These are phyloP conservation scores for Indicator maculatus DNA, from an alignment of 2,113 vertebrate genomes.

Conservation along the genomic window DNA sequence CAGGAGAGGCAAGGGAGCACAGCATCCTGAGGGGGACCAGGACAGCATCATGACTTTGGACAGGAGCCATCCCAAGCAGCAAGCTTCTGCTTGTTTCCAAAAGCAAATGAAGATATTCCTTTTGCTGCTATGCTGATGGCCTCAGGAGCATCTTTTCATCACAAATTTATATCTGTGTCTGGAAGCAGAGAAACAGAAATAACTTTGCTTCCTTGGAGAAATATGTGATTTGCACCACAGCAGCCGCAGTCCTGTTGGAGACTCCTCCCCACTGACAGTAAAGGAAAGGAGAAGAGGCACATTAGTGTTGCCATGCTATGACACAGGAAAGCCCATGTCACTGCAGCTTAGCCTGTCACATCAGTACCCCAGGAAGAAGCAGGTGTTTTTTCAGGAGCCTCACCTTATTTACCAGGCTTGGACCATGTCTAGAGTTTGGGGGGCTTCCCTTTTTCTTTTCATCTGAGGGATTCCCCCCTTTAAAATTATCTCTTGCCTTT, in stretches of 20 bases:
- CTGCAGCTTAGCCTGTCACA: not conserved
- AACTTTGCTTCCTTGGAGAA: not conserved
- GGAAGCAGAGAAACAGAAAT: not conserved
- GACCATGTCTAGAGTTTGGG: not conserved
- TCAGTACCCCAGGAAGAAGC: not conserved
- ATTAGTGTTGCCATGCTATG: accelerated
- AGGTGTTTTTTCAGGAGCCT: not conserved
- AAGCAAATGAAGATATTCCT: not conserved
- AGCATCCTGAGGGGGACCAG: not conserved
- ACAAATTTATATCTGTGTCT: not conserved
- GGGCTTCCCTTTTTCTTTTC: not conserved
- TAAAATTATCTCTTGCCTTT: not conserved
- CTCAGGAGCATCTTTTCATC: not conserved
- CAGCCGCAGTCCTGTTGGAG: not conserved
- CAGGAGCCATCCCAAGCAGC: accelerated
- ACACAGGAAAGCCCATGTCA: not conserved
- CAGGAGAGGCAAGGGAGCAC: not conserved
- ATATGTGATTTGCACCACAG: not conserved
- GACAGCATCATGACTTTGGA: not conserved
- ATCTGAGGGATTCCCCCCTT: not conserved
- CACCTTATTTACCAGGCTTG: not conserved
- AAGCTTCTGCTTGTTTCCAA: not conserved
- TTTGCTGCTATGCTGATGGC: not conserved
- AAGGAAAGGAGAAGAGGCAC: not conserved
- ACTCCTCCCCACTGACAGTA: not conserved